A percentile compares a stretch with the other conserved stretches of the same genome.
Evolutionary conservation across 2,113 vertebrate genomes (phyloP).

Genomic region (Tyto alba): DNA sequence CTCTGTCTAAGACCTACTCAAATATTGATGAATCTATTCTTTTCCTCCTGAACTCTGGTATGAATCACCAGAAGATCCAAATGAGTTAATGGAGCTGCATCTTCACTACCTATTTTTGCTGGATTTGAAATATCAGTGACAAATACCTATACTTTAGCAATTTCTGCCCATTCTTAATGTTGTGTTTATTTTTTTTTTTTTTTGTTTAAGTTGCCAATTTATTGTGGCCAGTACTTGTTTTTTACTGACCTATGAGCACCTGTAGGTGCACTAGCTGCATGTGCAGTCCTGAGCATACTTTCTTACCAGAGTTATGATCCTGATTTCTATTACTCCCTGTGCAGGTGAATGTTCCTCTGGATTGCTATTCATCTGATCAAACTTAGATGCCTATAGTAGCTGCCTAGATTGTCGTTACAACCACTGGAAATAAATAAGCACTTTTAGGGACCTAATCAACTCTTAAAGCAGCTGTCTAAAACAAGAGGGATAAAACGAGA

Average conservation of each 20-base stretch:
- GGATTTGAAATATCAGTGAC: background rate
- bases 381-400: background rate
- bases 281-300: background rate
- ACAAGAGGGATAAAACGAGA: background rate
- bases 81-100: background rate
- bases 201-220: background rate
- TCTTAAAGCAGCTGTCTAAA: background rate
- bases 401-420: background rate
- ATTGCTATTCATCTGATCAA: background rate
- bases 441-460: background rate
- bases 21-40: background rate
- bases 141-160: background rate
- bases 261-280: background rate
- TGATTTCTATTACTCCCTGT: background rate
- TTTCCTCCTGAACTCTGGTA: background rate
- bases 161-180: background rate
- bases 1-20: background rate
- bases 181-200: accelerated
- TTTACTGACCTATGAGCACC: background rate
- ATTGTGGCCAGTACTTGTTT: background rate
- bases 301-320: background rate
- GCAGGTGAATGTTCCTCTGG: background rate
- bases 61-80: background rate
- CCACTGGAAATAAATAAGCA: background rate
- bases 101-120: background rate